These are phyloP conservation scores for Eurypyga helias DNA, from an alignment of 2,113 vertebrate genomes.

Conservation along the genomic window DNA sequence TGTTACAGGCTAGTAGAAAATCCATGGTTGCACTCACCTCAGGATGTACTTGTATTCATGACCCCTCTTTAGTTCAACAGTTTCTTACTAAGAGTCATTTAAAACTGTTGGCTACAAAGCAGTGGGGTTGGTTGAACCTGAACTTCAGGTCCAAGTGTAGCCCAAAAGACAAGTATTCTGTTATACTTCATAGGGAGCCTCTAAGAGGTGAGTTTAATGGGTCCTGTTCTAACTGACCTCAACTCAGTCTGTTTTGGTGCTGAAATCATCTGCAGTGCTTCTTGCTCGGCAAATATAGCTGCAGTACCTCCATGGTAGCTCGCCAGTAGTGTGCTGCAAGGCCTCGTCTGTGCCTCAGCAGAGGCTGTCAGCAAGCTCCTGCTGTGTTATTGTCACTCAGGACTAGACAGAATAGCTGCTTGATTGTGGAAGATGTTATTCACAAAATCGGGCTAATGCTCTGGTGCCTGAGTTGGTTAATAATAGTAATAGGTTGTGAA, in stretches of 20 bases:
- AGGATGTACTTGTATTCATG: not conserved
- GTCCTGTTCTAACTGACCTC: not conserved
- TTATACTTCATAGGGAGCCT: not conserved
- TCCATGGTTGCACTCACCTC: not conserved
- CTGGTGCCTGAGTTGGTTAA: not conserved
- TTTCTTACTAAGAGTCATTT: not conserved
- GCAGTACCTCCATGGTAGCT: not conserved
- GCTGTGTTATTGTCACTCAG: not conserved
- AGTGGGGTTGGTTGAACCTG: not conserved
- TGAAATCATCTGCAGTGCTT: not conserved
- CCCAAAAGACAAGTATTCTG: not conserved
- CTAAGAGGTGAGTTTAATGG: not conserved
- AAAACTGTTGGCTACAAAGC: not conserved
- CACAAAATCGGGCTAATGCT: not conserved
- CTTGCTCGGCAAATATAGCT: not conserved
- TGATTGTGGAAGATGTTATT: conserved; percentile 7
- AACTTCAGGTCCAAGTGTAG: not conserved
- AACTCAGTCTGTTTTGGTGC: not conserved
- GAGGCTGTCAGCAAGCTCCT: not conserved
- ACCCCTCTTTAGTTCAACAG: not conserved
- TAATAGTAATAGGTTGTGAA: not conserved
- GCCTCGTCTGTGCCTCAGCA: not conserved
- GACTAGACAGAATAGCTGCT: not conserved
- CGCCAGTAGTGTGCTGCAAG: not conserved
- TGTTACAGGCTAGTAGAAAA: not conserved